phyloP scores from a whole-genome alignment of 2,888 invertebrate genomes.

The Aricia artaxerxes region DNA sequence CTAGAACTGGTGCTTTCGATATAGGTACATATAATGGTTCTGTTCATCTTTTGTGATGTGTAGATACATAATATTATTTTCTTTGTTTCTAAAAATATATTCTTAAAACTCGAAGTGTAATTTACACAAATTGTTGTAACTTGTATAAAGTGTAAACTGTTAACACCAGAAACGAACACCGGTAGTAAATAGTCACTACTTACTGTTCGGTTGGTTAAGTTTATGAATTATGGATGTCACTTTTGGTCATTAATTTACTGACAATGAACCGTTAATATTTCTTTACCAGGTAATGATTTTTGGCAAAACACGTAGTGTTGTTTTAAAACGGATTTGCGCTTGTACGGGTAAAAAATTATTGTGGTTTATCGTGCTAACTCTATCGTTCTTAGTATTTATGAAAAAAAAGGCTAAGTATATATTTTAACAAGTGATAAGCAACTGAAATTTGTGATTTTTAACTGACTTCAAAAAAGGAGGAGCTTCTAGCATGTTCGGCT shows the following conservation, averaged over 20 bases:
- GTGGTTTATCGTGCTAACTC: no score
- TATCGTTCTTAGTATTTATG: no score
- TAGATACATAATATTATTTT: neutral
- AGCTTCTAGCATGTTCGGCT: no score
- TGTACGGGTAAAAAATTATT: no score
- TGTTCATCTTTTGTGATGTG: no score
- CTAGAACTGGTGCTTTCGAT: no score
- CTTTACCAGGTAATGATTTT: conserved; percentile 1
- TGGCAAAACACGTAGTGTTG: neutral
- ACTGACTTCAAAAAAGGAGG: no score
- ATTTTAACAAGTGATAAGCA: no score
- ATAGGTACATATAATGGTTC: no score
- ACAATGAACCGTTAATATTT: neutral
- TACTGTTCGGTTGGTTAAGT: neutral
- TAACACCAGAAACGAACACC: neutral
- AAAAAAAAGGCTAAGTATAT: no score
- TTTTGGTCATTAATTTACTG: neutral
- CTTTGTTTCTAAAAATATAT: neutral
- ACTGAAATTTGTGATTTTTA: no score
- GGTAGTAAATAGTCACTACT: neutral
- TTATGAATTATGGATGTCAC: conserved; percentile 10
- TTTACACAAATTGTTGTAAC: neutral
- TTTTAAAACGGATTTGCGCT: neutral
- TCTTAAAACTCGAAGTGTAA: neutral
- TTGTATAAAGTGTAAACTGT: neutral